Evolutionary conservation across 2,888 invertebrate genomes (phyloP), one percentile per base, ranked within the genome.

Genomic region (Salpingus planirostris): DNA sequence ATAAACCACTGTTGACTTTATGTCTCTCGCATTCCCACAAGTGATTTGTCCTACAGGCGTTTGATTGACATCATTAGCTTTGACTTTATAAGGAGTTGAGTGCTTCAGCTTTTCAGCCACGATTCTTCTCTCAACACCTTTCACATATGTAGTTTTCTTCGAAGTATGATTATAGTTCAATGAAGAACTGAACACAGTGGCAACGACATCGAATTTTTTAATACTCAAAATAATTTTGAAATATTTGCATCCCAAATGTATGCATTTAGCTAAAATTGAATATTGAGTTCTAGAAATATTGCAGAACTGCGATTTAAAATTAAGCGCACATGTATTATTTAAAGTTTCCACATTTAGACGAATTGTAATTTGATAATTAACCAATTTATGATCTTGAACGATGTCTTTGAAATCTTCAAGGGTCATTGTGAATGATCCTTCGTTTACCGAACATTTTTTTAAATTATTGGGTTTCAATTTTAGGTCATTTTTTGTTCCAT

Each of bases 201-300:
- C 8, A 8, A 10, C 14, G 13, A 25, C 13, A 26, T 8, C 14
- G n/a, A 14, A 5, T 10, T 7, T 2, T 13, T 12, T 14, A 14
- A 7, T 14, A 6, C 4, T 4, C 11, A 25, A n/a, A 13, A 11
- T 14, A 14, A 13, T 14, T 13, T 5, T 26, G 13, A 26, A 26
- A 3, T n/a, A n/a, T 10, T 26, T 13, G 14, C 13, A 26, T 14
- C 14, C 10, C 3, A 7, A 7, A n/a, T 26, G 26, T 5, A n/a
- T n/a, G n/a, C 26, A 26, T 10, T 7, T 11, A 8, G 13, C 26
- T 14, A 5, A 26, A 24, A 24, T 24, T 24, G 25, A 11, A 24
- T n/a, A 4, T 11, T 10, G 11, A 18, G 18, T 18, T 6, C 8
- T 6, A 18, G 6, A 7, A 6, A 18, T 7, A 18, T 18, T 18